These are phyloP conservation scores for Drosophila repletoides DNA, from an alignment of 1,140 invertebrate species.

Conservation along the genomic window DNA sequence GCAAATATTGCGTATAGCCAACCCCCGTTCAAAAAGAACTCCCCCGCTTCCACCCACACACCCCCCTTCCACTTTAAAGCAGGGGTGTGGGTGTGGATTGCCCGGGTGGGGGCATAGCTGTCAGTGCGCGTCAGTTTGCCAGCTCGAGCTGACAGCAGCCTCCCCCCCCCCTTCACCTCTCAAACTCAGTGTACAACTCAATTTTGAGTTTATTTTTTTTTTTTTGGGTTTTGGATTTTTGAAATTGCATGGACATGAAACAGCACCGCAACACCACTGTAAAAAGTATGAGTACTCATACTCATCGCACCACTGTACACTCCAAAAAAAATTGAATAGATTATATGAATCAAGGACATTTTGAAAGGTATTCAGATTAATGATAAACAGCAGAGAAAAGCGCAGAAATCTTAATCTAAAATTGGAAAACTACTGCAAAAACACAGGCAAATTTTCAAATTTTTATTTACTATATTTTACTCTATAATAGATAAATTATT, in stretches of 20 bases:
- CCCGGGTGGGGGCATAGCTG: conserved; percentile 33
- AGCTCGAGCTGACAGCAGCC: conserved; percentile 73
- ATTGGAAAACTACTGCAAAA: too few relatives aligned
- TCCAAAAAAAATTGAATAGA: too few relatives aligned
- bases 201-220: too few relatives aligned
- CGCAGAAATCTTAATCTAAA: too few relatives aligned
- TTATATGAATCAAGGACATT: too few relatives aligned
- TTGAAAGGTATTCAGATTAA: too few relatives aligned
- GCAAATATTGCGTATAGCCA: conserved; percentile 68
- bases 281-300: too few relatives aligned
- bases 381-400: too few relatives aligned
- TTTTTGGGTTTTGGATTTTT: conserved; percentile 56
- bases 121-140: conserved; percentile 72
- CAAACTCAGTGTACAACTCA: conserved; percentile 69
- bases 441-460: too few relatives aligned
- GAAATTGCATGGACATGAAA: conserved; percentile 50
- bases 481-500: too few relatives aligned
- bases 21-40: neutral
- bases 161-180: conserved; percentile 25
- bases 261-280: conserved; percentile 13
- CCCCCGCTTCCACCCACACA: neutral
- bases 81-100: neutral
- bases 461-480: too few relatives aligned
- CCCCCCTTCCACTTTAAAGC: conserved; percentile 54
- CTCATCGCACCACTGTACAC: too few relatives aligned